Evolutionary conservation across 2,797 vertebrate species (phyloP), one percentile per base, ranked within the genome.

Genomic region (Vipera ursinii): DNA sequence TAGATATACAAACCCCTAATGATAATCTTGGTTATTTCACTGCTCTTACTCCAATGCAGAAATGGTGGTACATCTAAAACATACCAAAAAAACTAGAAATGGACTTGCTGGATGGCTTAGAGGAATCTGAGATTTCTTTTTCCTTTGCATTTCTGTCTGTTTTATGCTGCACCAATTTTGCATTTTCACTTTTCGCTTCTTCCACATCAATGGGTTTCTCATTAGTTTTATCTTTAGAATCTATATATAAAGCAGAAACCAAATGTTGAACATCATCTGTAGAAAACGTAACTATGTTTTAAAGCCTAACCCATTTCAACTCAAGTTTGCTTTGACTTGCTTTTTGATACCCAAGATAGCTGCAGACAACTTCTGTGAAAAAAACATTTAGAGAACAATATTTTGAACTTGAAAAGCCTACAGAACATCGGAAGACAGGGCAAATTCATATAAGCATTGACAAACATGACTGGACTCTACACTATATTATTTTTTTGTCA

Each of bases 51-150:
- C 20, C 73, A 44, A 82, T 48, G 24, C 15, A 91, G 13, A 82
- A 82, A 60, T 22, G 7, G 28, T 32, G 28, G 10, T 89, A n/a
- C 14, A 73, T 48, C 56, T 53, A 86, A 28, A 55, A 82, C 98
- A 98, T 96, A 99, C 98, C 97, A 96, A 99, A 99, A 97, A 99
- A 99, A 96, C 97, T 98, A 97, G 97, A 98, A 96, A 99, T 97
- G 2, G 96, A 94, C 95, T 97, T 98, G 59, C 92, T 90, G 1
- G 93, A 48, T 48, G 69, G 92, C 95, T 97, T 98, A 57, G 95
- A 55, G 2, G 56, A 89, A 87, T 89, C 38, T 93, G 85, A 88
- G 44, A 32, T 95, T 94, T 24, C 96, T 93, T 96, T 57, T 63
- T 89, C 90, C 9, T 65, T 48, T 26, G 8, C 14, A 13, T 91